phyloP scores from a whole-genome alignment of 1,140 invertebrate genomes.

The Periplaneta americana region DNA sequence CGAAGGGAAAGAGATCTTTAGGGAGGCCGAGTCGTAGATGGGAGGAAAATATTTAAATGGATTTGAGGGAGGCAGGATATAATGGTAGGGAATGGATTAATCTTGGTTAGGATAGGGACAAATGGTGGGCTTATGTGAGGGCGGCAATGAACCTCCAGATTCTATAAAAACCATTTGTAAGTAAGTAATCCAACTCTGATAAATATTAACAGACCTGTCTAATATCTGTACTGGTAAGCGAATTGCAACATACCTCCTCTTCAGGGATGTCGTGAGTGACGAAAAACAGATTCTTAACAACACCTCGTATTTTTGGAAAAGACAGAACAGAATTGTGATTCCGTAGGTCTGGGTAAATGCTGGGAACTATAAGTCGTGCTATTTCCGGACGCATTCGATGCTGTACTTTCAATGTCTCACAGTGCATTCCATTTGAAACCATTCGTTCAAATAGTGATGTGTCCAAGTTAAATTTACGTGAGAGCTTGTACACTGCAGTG shows the following conservation, averaged over 20 bases:
- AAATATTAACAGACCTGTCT: too few species aligned
- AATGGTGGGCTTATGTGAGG: too few species aligned
- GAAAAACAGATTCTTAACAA: slow-evolving; percentile 53
- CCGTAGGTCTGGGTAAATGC: slow-evolving; percentile 50
- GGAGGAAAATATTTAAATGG: too few species aligned
- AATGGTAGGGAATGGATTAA: too few species aligned
- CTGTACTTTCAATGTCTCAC: slow-evolving; percentile 36
- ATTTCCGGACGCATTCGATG: slow-evolving; percentile 64
- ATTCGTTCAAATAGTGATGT: slow-evolving; percentile 71
- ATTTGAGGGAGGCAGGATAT: too few species aligned
- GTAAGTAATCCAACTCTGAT: too few species aligned
- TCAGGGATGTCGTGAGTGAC: slow-evolving; percentile 49
- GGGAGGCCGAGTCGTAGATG: too few species aligned
- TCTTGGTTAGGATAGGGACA: too few species aligned
- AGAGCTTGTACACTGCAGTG: slow-evolving; percentile 50
- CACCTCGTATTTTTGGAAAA: slow-evolving; percentile 45
- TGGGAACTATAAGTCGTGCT: slow-evolving; percentile 49
- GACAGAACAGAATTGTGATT: slow-evolving; percentile 46
- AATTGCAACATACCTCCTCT: slow-evolving; percentile 31
- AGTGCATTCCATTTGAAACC: slow-evolving; percentile 50
- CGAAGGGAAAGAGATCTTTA: too few species aligned
- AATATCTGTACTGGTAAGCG: too few species aligned
- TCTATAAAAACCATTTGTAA: too few species aligned
- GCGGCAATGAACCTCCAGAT: too few species aligned
- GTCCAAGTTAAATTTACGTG: slow-evolving; percentile 52